Base-by-base conservation (phyloP, 2,797 vertebrate genomes). In the Argya squamiceps region DNA sequence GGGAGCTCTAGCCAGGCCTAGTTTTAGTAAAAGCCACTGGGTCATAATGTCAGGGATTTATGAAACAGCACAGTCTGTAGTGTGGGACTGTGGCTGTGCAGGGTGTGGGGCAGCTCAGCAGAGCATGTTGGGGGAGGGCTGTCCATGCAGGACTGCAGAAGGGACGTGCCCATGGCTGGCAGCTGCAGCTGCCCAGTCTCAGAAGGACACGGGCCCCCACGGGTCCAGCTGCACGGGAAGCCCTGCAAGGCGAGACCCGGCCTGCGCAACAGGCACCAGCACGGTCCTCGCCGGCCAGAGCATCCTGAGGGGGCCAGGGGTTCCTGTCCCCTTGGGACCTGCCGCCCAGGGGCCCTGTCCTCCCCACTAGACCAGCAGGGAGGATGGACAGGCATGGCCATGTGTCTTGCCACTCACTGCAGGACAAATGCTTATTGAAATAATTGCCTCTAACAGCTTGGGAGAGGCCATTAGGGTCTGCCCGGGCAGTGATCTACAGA, bases 361-460 rank as follows among this genome's bases (percentile, higher is more conserved):
- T 81, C 30, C 37, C 24, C 2, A 0, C 49, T 34, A 34, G 19
- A 30, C 11, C 8, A 1, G 32, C 4, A 24, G 10, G 39, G 34
- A 84, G 26, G 56, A 80, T 15, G 9, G 43, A 87, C 23, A 26
- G 29, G 6, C 67, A 73, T 34, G 0, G 0, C 75, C 22, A 1
- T 69, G 73, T 79, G 36, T 84, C 89, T 76, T 76, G 74, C 62
- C 53, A 32, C 73, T 82, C 87, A 50, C 5, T 75, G 81, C 77
- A 82, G 62, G 65, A 78, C 2, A 10, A 84, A 97, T 94, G 94
- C 77, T 96, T 97, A 96, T 96, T 87, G 95, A 96, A 96, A 97
- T 93, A 88, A 97, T 95, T 96, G 94, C 89, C 81, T 96, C 62
- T 96, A 95, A 97, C 97, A 95, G 93, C 95, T 97, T 79, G 58